phyloP scores from a whole-genome alignment of 2,797 vertebrate species.

The Malacoctenus gilli region DNA sequence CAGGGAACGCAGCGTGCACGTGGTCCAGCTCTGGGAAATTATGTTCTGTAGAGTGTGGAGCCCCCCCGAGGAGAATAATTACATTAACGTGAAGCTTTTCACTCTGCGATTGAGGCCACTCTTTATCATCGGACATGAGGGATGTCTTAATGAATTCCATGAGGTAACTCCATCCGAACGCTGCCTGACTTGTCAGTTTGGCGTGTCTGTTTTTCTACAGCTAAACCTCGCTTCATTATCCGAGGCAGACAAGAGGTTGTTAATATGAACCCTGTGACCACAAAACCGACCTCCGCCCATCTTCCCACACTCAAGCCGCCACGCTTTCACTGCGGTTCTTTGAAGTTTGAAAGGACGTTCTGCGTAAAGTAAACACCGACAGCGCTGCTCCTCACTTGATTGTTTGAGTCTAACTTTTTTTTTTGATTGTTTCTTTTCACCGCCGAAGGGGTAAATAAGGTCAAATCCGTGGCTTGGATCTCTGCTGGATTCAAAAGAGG shows the following conservation, averaged over 20 bases:
- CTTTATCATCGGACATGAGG: conserved; percentile 18
- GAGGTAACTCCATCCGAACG: conserved; percentile 35
- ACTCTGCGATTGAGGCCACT: conserved; percentile 24
- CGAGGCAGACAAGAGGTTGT: conserved; percentile 69
- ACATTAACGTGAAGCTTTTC: conserved; percentile 41
- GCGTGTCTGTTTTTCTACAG: conserved; percentile 17
- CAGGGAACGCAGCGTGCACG: conserved; percentile 40
- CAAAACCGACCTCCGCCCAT: conserved; percentile 45
- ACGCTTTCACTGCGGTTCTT: conserved; percentile 25
- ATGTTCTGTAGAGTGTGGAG: conserved; percentile 31
- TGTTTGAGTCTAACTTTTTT: no score
- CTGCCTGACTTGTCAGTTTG: conserved; percentile 26
- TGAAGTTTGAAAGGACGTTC: conserved; percentile 29
- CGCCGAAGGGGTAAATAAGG: no score
- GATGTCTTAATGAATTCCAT: conserved; percentile 50
- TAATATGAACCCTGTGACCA: conserved; percentile 54
- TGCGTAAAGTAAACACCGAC: background rate
- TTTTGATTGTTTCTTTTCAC: no score
- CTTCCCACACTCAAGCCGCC: conserved; percentile 19
- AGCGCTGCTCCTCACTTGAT: conserved; percentile 1
- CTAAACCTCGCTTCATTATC: conserved; percentile 64
- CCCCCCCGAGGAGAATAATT: conserved; percentile 47
- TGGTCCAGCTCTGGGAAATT: conserved; percentile 32
- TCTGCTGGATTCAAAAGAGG: conserved; percentile 9
- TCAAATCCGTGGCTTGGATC: conserved; percentile 4